phyloP scores from a whole-genome alignment of 2,888 invertebrate species.

The Cacoxenus indagator region DNA sequence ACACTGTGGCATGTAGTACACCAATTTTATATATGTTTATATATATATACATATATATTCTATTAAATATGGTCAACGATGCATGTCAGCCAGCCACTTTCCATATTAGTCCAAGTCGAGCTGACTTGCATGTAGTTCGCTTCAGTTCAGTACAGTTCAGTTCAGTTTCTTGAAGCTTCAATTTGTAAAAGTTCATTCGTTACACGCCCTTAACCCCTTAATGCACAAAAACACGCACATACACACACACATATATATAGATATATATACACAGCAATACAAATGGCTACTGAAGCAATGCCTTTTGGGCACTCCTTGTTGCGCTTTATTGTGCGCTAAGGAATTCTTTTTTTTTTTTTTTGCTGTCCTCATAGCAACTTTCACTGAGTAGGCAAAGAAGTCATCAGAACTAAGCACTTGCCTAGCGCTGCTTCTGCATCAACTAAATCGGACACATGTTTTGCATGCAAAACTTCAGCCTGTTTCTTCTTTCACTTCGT shows the following conservation, averaged over 20 bases:
- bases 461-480: constrained; percentile 42
- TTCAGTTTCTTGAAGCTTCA: not conserved
- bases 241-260: not conserved
- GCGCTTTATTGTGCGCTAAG: constrained; percentile 5
- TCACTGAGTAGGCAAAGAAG: not conserved
- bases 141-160: not conserved
- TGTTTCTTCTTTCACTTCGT: constrained; percentile 26
- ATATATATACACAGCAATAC: not conserved
- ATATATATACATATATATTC: not conserved
- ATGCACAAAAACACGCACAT: not conserved
- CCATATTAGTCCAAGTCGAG: constrained; percentile 19
- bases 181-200: not conserved
- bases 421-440: not conserved
- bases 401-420: not conserved
- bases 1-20: not conserved
- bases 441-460: constrained; percentile 41
- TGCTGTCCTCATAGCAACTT: not conserved
- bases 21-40: not conserved
- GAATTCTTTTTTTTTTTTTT: not conserved
- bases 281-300: not conserved
- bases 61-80: constrained; percentile 21
- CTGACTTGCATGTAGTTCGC: too few species aligned
- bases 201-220: constrained; percentile 1
- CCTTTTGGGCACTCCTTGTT: constrained; percentile 18
- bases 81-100: constrained; percentile 10